Evolutionary conservation across 2,888 invertebrate genomes (phyloP), one percentile per base, ranked within the genome.

Genomic region (Acanthococcus lagerstroemiae): DNA sequence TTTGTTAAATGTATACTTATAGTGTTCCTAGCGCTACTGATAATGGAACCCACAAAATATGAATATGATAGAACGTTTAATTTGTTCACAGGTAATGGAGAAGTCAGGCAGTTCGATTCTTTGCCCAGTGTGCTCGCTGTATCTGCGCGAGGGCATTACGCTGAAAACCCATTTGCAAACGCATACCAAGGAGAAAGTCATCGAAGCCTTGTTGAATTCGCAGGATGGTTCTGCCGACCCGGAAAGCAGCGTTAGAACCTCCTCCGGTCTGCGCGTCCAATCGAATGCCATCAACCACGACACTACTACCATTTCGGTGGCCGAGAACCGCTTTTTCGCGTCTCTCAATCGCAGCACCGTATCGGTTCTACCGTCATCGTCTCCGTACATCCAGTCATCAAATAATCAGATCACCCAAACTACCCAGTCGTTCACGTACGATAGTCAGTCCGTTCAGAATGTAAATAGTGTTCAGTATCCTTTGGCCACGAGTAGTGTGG

Each of bases 111-210:
- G 54, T 21, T 37, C 26, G 17, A 5, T 50, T 3, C 9, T 63
- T 3, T 91, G 90, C 76, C 90, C 90, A 65, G 90, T 90, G 70
- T 91, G 90, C 78, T 90, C 90, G 45, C 79, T 90, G 69, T 90
- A 84, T 76, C 80, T 91, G 71, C 83, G 89, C 71, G 87, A 87
- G 78, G 90, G 90, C 67, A 90, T 90, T 79, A 83, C 86, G 68
- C 78, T 90, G 71, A 87, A 88, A 75, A 83, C 83, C 70, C 90
- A 90, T 76, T 80, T 91, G 76, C 85, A 88, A 74, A 90, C 89
- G 25, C 90, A 90, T 79, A 90, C 90, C 48, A 90, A 90, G 76
- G 90, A 90, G 72, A 89, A 89, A 77, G 89, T 91, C 58, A 90
- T 90, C 72, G 88, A 85, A 75, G 90, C 90, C 24, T 78, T 91